phyloP scores from a whole-genome alignment of 2,888 invertebrate genomes.

The Eutolmus rufibarbis region DNA sequence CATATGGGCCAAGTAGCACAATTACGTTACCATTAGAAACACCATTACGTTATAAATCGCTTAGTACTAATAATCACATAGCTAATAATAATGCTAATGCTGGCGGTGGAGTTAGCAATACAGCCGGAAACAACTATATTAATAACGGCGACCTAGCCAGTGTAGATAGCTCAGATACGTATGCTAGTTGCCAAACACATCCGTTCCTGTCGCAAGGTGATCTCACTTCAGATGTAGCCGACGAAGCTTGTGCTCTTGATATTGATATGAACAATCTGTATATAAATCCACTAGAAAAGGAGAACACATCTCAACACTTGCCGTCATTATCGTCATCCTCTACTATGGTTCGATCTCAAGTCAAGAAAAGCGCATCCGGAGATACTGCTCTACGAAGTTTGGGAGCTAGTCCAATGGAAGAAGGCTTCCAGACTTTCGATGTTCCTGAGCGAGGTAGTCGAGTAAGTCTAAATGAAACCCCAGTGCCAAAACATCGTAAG shows the following conservation, averaged over 20 bases:
- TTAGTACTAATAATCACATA: conserved; percentile 49
- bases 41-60: conserved; percentile 52
- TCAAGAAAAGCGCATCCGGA: conserved; percentile 82
- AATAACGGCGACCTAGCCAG: conserved; percentile 67
- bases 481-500: conserved; percentile 82
- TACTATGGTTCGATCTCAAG: conserved; percentile 66
- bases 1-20: conserved; percentile 60
- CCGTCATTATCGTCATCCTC: conserved; percentile 54
- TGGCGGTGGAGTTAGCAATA: neutral
- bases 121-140: conserved; percentile 57
- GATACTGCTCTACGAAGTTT: conserved; percentile 76
- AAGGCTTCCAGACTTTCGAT: conserved; percentile 66
- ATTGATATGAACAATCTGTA: conserved; percentile 83
- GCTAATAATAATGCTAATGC: conserved; percentile 53
- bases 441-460: conserved; percentile 64
- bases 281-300: conserved; percentile 84
- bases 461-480: conserved; percentile 71
- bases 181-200: conserved; percentile 96
- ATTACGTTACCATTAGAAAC: conserved; percentile 61
- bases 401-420: conserved; percentile 68
- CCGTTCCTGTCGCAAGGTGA: conserved; percentile 89
- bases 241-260: conserved; percentile 60
- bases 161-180: conserved; percentile 87
- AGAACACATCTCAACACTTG: conserved; percentile 48
- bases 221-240: conserved; percentile 67